Percentiles rank a stretch among this genome's conserved stretches.
Evolutionary conservation across 2,888 invertebrate species (phyloP).

Genomic region (Limnephilus rhombicus): DNA sequence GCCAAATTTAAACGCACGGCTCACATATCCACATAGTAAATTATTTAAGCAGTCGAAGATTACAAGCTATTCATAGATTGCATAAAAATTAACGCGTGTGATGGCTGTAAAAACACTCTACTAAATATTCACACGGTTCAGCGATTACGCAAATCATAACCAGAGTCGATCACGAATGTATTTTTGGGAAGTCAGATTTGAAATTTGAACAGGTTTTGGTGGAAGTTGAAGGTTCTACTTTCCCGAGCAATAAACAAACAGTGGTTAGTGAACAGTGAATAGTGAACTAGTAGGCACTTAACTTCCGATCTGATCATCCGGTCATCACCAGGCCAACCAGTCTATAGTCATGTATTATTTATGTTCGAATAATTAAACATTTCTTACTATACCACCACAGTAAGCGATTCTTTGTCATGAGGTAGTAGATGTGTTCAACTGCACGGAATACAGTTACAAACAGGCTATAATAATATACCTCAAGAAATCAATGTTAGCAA

Average conservation of each 20-base stretch:
- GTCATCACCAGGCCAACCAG: background rate
- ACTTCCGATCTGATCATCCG: slow-evolving; percentile 31
- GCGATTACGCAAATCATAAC: background rate
- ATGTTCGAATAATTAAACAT: no score
- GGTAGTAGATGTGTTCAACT: no score
- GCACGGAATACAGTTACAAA: no score
- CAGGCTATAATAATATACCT: no score
- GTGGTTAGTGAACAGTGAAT: background rate
- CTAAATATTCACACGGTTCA: background rate
- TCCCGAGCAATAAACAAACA: slow-evolving; percentile 4
- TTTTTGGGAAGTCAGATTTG: background rate
- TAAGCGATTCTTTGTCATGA: no score
- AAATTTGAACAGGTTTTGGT: slow-evolving; percentile 25
- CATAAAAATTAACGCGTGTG: background rate
- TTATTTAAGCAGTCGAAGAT: background rate
- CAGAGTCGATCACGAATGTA: background rate
- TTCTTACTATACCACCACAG: no score
- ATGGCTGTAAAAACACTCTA: background rate
- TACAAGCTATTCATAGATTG: background rate
- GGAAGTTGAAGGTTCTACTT: slow-evolving; percentile 37
- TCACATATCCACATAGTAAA: background rate
- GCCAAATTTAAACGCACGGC: background rate
- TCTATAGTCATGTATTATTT: background rate
- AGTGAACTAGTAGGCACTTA: background rate
- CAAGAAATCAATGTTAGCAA: no score